Evolutionary conservation across 1,140 invertebrate species (phyloP), one percentile per base, ranked within the genome.

Genomic region (Zaprionus ghesquierei): DNA sequence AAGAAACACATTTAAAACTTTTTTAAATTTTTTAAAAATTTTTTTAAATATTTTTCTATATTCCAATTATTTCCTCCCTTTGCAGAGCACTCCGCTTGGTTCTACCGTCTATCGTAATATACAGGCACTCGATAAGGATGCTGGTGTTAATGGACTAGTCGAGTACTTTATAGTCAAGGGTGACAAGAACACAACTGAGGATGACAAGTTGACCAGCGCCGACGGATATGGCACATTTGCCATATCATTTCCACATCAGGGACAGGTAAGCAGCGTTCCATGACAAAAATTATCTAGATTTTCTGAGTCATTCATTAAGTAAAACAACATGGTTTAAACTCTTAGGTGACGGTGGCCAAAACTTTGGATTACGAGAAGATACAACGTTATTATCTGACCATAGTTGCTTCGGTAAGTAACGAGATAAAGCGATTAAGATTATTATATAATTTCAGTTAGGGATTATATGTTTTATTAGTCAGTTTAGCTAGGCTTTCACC

Each of bases 281-380:
- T 29, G 0, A 29, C 9, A 29, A 1, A 8, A 8, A 29, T n/a
- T 29, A 29, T 29, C 5, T 27, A 5, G 6, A 27, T 27, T 35
- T 35, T 35, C 33, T 35, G 3, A 33, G 3, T 10, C 3, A 60
- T 22, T 29, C 4, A 31, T 49, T 41, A 41, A 9, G n/a, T n/a
- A 41, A 41, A 15, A 15, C n/a, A 8, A 41, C 31, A 50, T 46
- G 20, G 23, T 15, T 25, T 20, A 29, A n/a, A 35, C 22, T n/a
- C 13, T 33, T 60, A 92, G 91, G 95, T 98, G 65, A 97, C 96
- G 9, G 95, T 98, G n/a, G 97, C 96, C 85, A 95, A 96, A 77
- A 97, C 95, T 25, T 93, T 98, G 79, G 97, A 98, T 93, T 98
- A 96, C 92, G 97, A 98, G 91, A 95, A 95, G 86, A 96, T 95